Conservation (phyloP, 2,113 vertebrate genomes). For the Rhinopomastus cyanomelas region DNA sequence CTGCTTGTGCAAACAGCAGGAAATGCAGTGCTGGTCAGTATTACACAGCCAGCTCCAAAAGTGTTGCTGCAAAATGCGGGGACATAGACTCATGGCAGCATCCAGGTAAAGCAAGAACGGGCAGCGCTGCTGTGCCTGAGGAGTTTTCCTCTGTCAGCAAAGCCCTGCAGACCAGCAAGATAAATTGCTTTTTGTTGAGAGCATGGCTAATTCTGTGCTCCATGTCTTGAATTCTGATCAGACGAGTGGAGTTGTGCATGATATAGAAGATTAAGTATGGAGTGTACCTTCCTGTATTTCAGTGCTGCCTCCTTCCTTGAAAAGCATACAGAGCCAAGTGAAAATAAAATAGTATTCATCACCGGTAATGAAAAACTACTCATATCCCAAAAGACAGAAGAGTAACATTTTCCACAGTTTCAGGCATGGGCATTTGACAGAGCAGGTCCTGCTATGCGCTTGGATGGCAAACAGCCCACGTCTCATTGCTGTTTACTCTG, state of each 20-base stretch:
- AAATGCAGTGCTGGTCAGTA: background rate
- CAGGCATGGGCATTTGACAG: background rate
- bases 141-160: background rate
- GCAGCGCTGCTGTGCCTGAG: background rate
- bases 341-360: background rate
- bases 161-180: background rate
- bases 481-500: background rate
- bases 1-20: background rate
- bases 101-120: background rate
- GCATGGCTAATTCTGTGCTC: background rate
- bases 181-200: background rate
- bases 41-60: background rate
- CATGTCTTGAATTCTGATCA: background rate
- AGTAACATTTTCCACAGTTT: background rate
- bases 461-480: conserved; percentile 1
- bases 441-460: conserved; percentile 6
- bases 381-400: background rate
- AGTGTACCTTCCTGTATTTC: background rate
- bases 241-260: background rate
- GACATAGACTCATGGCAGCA: rapidly evolving
- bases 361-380: background rate
- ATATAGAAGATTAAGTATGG: background rate
- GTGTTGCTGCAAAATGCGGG: background rate
- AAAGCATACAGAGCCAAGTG: background rate
- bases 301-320: background rate